Evolutionary conservation across 2,888 invertebrate species (phyloP), one percentile per base, ranked within the genome.

Genomic region (Marasmarcha lunaedactyla): DNA sequence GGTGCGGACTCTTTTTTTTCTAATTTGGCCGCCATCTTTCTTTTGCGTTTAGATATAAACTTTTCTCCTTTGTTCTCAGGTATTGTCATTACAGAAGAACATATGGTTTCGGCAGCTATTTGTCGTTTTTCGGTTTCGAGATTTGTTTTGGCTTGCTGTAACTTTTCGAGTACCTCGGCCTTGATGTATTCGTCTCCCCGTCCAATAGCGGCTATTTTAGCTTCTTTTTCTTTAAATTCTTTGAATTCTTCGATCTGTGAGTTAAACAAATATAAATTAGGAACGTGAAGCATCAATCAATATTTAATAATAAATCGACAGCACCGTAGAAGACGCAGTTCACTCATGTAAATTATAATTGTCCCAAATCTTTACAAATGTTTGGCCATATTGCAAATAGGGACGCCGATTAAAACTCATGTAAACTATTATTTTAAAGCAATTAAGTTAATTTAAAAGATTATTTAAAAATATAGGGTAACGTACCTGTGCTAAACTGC

Each of bases 171-270:
- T 6, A 73, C 71, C 45, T 73, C 73, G 0, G 48, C 42, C 46
- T 68, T 62, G 27, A 76, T 69, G 26, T 73, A 44, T 35, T 71
- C 70, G 46, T 71, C 60, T 12, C 65, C 71, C 44, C 63, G 58
- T 11, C 66, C 57, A 25, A 74, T 50, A 1, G 69, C 76, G 1
- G 59, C 52, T 39, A 74, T 61, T 54, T 68, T 73, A 1, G 71
- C 73, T 51, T 73, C 68, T 40, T 68, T 71, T 10, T 70, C 63
- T 50, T 65, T 70, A 43, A 54, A 65, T 38, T 64, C 66, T 42
- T 61, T 66, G 10, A 74, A 52, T 51, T 77, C 73, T 42, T 71
- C 62, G 42, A 59, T 53, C 74, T 78, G 60, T 48, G 49, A 55
- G 51, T 46, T 49, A n/a, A 11, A 33, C 33, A n/a, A 7, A 33